These are phyloP conservation scores for Protonibea diacanthus DNA, from an alignment of 2,797 vertebrate species.

Conservation along the genomic window DNA sequence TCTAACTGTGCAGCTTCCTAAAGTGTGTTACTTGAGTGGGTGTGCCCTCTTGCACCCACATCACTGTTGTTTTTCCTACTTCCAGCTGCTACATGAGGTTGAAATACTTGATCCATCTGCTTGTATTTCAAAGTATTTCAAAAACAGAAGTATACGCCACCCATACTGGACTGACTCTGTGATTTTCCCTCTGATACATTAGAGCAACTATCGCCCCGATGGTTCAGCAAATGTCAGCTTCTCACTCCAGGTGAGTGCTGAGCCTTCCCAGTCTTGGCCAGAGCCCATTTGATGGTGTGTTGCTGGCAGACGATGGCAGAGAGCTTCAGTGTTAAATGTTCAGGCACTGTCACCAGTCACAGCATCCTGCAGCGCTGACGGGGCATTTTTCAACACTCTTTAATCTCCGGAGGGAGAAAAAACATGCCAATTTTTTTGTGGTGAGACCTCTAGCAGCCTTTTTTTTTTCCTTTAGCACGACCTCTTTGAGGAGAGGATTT, in stretches of 20 bases:
- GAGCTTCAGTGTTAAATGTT: constrained; percentile 59
- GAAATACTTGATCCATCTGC: not conserved
- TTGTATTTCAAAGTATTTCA: constrained; percentile 14
- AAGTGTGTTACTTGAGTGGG: constrained; percentile 44
- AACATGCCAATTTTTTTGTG: constrained; percentile 40
- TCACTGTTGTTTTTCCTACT: constrained; percentile 28
- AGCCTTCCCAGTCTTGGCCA: constrained; percentile 52
- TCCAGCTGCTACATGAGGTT: constrained; percentile 10
- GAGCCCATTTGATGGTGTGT: constrained; percentile 51
- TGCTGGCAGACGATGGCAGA: constrained; percentile 60
- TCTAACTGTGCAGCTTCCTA: constrained; percentile 39
- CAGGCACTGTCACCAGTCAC: constrained; percentile 57
- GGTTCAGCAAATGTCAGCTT: constrained; percentile 58
- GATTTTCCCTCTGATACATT: constrained; percentile 46
- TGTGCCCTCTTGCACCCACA: constrained; percentile 32
- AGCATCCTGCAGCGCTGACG: constrained; percentile 58
- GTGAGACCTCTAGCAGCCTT: constrained; percentile 13
- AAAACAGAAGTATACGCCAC: constrained; percentile 1
- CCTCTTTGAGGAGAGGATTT: constrained; percentile 32
- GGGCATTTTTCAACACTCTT: constrained; percentile 57
- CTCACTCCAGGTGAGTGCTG: constrained; percentile 67
- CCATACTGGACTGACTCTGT: constrained; percentile 38
- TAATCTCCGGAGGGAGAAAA: constrained; percentile 54
- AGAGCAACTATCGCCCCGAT: constrained; percentile 38
- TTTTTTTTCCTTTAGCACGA: not conserved